Base-by-base conservation (phyloP, 2,888 invertebrate genomes). In the Leptopterna dolabrata region DNA sequence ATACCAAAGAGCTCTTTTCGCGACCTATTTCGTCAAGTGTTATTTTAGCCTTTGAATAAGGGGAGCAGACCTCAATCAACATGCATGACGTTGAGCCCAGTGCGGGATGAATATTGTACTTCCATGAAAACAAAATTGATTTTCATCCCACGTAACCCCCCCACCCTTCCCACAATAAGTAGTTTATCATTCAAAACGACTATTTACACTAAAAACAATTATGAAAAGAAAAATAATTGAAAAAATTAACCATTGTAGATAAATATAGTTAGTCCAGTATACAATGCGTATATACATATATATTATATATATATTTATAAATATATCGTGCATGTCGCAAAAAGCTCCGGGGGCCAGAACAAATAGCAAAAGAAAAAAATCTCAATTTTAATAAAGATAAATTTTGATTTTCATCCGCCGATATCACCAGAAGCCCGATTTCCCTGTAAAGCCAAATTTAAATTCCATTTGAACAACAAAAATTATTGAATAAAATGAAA, bases 261-360 rank as follows among this genome's bases (percentile, higher is more conserved):
- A 88, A 88, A 76, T 78, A 80, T 87, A 82, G 84, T 82, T 51
- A 82, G 84, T 82, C 55, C 76, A 51, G 43, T 85, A 86, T 76
- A 80, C 80, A 81, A 85, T 55, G 87, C 43, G 76, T 76, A 87
- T 76, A 88, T 80, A 88, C 43, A 81, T 41, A 81, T 86, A 88
- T 70, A 86, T 73, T 27, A 81, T 41, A 81, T 86, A 88, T 70
- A 86, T 73, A 86, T 83, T 73, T 80, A 41, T 73, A 86, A 55
- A 80, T 81, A 87, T 87, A 88, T 71, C 80, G 86, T 88, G 83
- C 87, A 87, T 87, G 81, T 73, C 80, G 88, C 87, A 73, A 83
- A n/a, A 78, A 70, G 70, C 70, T 83, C 80, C 30, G 87, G 87
- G 87, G 87, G 83, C 87, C 83, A 83, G 81, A 47, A 73, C 16